These are phyloP conservation scores for Periplaneta americana DNA, from an alignment of 1,140 invertebrate genomes.

Conservation along the genomic window DNA sequence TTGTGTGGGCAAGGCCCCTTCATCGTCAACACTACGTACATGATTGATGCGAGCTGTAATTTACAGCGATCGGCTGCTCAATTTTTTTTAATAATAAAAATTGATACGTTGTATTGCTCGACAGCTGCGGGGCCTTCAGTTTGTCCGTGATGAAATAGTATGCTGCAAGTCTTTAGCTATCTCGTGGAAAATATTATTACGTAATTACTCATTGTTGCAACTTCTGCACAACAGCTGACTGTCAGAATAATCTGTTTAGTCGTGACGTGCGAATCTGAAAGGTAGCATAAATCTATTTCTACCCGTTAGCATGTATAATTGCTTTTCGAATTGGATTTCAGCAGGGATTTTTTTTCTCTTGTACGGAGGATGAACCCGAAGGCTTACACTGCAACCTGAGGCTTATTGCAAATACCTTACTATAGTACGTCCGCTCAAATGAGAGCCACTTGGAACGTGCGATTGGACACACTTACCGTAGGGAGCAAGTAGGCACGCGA, in stretches of 20 bases:
- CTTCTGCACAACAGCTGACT: neutral
- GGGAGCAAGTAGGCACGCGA: no score
- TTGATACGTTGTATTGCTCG: neutral
- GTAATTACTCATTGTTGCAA: neutral
- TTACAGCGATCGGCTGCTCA: neutral
- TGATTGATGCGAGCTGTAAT: neutral
- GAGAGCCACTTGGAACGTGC: no score
- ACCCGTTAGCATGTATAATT: no score
- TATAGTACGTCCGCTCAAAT: no score
- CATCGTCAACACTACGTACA: neutral
- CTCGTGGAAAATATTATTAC: neutral
- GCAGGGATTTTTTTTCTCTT: no score
- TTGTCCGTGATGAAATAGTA: neutral
- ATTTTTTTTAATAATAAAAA: neutral
- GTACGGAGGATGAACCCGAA: no score
- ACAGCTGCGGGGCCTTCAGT: neutral
- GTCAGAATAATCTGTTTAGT: no score
- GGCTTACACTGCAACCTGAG: no score
- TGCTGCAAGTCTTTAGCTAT: neutral
- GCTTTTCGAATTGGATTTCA: no score
- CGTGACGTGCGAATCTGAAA: neutral
- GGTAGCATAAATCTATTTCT: no score
- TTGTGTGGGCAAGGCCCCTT: neutral
- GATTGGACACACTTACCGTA: no score
- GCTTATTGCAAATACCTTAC: no score